phyloP scores from a whole-genome alignment of 2,797 vertebrate species.

The Xiphorhynchus erythropygius region DNA sequence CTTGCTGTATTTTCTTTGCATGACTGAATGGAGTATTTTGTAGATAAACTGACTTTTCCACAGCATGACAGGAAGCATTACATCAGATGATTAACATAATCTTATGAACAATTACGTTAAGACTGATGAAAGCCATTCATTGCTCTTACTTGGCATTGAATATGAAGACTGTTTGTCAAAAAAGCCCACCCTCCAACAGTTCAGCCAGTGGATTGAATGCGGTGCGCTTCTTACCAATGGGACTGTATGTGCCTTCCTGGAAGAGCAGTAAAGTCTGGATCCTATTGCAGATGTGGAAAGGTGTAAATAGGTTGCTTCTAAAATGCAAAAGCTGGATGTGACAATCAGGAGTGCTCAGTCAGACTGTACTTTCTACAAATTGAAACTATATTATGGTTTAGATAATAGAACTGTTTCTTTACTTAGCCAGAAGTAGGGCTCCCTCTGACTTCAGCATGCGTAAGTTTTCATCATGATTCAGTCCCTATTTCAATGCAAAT shows the following conservation, averaged over 20 bases:
- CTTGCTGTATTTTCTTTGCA: constrained; percentile 33
- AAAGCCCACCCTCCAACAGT: background rate
- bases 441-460: background rate
- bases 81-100: constrained; percentile 30
- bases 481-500: background rate
- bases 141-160: background rate
- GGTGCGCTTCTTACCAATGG: background rate
- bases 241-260: background rate
- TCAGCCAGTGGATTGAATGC: background rate
- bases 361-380: background rate
- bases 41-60: background rate
- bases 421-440: background rate
- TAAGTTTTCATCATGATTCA: background rate
- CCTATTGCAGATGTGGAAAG: background rate
- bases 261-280: constrained; percentile 1
- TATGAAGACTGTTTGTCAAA: background rate
- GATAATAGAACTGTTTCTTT: background rate
- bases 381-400: background rate
- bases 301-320: constrained; percentile 14
- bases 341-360: background rate
- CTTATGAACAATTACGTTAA: constrained; percentile 2
- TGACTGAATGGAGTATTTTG: background rate
- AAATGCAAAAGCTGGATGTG: constrained; percentile 7
- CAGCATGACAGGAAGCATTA: constrained; percentile 29
- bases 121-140: constrained; percentile 28